Evolutionary conservation across 1,140 invertebrate genomes (phyloP), one percentile per base, ranked within the genome.

Genomic region (Bombus sylvicola): DNA sequence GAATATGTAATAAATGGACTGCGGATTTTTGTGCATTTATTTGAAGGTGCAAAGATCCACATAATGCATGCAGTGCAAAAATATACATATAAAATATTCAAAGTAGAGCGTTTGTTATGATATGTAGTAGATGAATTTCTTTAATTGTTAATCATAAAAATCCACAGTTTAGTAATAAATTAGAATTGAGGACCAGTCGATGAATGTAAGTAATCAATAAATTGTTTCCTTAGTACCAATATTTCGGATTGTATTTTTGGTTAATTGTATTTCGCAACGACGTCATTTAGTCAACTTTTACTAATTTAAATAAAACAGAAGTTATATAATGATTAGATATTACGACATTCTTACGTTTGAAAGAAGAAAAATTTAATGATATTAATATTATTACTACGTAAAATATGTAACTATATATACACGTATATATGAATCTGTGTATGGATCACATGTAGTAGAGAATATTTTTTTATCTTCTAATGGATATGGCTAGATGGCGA

Each of bases 401-500:
- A 34, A 66, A 34, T 66, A 18, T 66, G 18, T 53, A 53, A 53
- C 15, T 18, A 18, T 34, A 34, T 34, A 34, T 34, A 34, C n/a
- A 31, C 8, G 2, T 34, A 66, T 34, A 34, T n/a, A 62, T 12
- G 25, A 39, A 62, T 53, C 47, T 53, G 6, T 28, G 39, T 41
- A 10, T 34, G 9, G n/a, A 34, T 66, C 22, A 53, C 15, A 64
- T 76, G 25, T 37, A 43, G 18, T 43, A 28, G 31, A 22, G 13
- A 15, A 69, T 25, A 39, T 68, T 53, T 59, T 39, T 43, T 43
- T 28, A 39, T 72, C 80, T 72, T 34, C 6, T 64, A 47, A 64
- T 18, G 0, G 0, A 79, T 43, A 59, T 64, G 12, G 41, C n/a
- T 82, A 88, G 89, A 76, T 88, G 85, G 76, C 80, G 57, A 39